Base-by-base conservation (phyloP, 2,797 vertebrate species). In the Labroides dimidiatus region DNA sequence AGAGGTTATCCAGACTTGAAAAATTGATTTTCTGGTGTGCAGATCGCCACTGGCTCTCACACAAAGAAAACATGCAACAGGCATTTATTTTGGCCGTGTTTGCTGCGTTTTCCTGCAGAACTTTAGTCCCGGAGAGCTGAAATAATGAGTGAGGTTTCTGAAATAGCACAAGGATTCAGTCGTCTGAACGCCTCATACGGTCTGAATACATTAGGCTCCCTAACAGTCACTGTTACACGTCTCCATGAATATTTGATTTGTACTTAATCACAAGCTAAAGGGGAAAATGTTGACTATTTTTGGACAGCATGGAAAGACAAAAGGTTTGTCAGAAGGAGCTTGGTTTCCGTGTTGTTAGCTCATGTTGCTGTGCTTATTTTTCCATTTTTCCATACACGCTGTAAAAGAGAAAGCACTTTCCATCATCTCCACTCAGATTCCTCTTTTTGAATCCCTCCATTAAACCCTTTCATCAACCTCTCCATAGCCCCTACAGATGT, bases 11-110 rank as follows among this genome's bases (percentile, higher is more conserved):
- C 67, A 54, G 37, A 75, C 64, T 64, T 59, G 14, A 79, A 58
- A 11, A 70, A 75, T 76, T 72, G 24, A 69, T 81, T 81, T 78
- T 67, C 70, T 57, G 41, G 69, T 76, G 72, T 51, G 19, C 53
- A 68, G 42, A 68, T 67, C 57, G 65, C 64, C 20, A 44, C 64
- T 59, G 48, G 53, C 20, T 41, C 49, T 57, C 59, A 55, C 23
- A 60, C 63, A 52, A 57, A 87, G 82, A 90, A 91, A 92, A 90
- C 80, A 92, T 84, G 81, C 84, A 83, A 84, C 81, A 85, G 75
- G 81, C 80, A 85, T 93, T 93, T 93, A 88, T 91, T 66, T 90
- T 93, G 92, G 91, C 91, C 72, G 58, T 61, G 62, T 48, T 45
- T 63, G 72, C 33, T 48, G 71, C 75, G 81, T 88, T 92, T 88